Conservation (phyloP, 2,888 invertebrate species). For the Hoplodrina ambigua region DNA sequence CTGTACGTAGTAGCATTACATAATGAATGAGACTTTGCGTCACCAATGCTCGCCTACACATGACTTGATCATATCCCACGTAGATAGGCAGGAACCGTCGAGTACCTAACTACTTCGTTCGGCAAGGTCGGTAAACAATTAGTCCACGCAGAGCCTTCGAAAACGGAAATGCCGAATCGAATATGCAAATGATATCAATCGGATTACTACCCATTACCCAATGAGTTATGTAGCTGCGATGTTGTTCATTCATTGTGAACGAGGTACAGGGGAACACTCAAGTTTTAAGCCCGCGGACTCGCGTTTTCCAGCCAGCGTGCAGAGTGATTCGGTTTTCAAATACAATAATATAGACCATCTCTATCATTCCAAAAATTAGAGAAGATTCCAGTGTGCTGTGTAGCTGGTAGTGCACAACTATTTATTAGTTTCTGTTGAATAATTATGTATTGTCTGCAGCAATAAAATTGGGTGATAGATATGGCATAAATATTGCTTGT, state of each 20-base stretch:
- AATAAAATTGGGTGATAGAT: constrained; percentile 2
- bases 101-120: constrained; percentile 65
- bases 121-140: constrained; percentile 85
- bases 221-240: constrained; percentile 70
- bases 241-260: constrained; percentile 86
- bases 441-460: background rate
- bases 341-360: too few relatives aligned
- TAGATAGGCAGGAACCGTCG: constrained; percentile 66
- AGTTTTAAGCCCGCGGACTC: constrained; percentile 16
- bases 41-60: constrained; percentile 73
- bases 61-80: constrained; percentile 76
- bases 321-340: too few relatives aligned
- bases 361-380: too few relatives aligned
- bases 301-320: too few relatives aligned
- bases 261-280: constrained; percentile 71
- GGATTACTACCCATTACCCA: constrained; percentile 75
- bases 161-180: constrained; percentile 86
- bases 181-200: constrained; percentile 85
- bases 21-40: constrained; percentile 66
- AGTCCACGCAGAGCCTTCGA: constrained; percentile 73
- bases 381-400: too few relatives aligned
- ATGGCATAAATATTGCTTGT: constrained; percentile 20
- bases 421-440: background rate
- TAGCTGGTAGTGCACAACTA: background rate
- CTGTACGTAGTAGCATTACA: constrained; percentile 46